Evolutionary conservation across 2,888 invertebrate genomes (phyloP), one percentile per base, ranked within the genome.

Genomic region (Eilema depressum): DNA sequence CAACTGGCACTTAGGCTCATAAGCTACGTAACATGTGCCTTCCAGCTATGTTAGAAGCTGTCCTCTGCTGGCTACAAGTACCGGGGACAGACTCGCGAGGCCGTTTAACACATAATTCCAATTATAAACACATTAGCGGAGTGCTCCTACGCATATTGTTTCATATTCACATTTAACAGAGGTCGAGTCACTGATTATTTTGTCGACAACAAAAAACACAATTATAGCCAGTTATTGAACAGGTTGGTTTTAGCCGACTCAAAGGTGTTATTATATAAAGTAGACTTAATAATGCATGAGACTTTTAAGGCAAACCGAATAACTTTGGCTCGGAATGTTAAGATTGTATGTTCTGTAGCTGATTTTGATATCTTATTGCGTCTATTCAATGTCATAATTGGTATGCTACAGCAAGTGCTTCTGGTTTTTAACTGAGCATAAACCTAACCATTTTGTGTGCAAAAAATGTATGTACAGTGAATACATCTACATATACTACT

Each of bases 61-160:
- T 89, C 84, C 86, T 86, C 80, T 81, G 75, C 73, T 70, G 72
- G 80, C 75, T 75, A 70, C 66, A 74, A 37, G 33, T 37, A 37
- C 33, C 71, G 66, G 66, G 70, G 77, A 84, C 77, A 80, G 73
- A 82, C 75, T 70, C 71, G 71, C 84, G 83, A 86, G 86, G 86
- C 82, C 85, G 72, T 75, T 78, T 76, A 79, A 79, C 69, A 77
- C 73, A 83, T 84, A 84, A 82, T 83, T 88, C 88, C 87, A 89
- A 92, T 92, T 93, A 93, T 88, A 92, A 91, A 88, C 79, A 84
- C 91, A 92, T 92, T 92, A 91, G 85, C 73, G 69, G 74, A 71
- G 71, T 66, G 80, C 86, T 85, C 87, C 87, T 86, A 88, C 88
- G 83, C 86, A 81, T 83, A 82, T 85, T 85, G 84, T 86, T 87